Conservation (phyloP, 2,888 invertebrate species). For the Syrista parreyssii region DNA sequence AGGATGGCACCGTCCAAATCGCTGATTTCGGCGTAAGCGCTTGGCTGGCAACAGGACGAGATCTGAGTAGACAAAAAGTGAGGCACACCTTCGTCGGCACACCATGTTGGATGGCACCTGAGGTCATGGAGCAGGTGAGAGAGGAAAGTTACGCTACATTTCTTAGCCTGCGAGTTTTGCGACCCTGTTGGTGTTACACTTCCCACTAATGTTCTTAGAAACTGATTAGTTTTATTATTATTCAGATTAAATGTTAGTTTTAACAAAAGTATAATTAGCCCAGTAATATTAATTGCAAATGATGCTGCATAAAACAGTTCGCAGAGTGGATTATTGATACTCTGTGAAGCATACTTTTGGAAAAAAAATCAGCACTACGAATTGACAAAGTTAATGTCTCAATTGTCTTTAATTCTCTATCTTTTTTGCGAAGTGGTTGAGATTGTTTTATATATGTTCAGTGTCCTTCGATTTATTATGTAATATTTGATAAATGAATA, state of each 20-base stretch:
- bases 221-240: not conserved
- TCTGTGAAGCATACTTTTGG: not conserved
- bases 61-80: constrained; percentile 92
- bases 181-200: constrained; percentile 13
- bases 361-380: not conserved
- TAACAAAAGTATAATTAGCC: not conserved
- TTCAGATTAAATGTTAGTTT: not conserved
- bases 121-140: constrained; percentile 96
- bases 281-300: not conserved
- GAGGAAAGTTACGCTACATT: constrained; percentile 65
- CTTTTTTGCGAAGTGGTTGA: not conserved
- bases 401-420: not conserved
- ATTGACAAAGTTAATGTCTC: not conserved
- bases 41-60: constrained; percentile 95
- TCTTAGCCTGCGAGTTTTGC: constrained; percentile 62
- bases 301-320: not conserved
- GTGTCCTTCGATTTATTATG: not conserved
- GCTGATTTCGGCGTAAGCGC: constrained; percentile 99
- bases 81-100: constrained; percentile 99
- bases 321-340: not conserved
- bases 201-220: not conserved
- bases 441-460: not conserved
- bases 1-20: constrained; percentile 97
- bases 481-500: not conserved
- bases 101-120: constrained; percentile 99